Evolutionary conservation across 2,888 invertebrate genomes (phyloP).

Genomic region (Morpho deidamia): DNA sequence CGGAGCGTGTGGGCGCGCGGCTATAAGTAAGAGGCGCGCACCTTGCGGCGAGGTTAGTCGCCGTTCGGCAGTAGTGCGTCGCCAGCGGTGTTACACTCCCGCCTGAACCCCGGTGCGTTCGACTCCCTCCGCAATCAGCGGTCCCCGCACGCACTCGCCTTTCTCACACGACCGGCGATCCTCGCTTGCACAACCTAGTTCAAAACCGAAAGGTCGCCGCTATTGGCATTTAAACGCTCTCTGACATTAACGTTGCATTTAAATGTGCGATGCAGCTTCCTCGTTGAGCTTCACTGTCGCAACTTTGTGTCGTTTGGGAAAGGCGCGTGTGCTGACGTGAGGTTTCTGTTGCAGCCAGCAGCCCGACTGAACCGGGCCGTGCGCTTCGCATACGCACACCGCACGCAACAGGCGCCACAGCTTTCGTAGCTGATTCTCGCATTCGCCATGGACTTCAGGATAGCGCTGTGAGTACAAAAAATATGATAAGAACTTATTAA

Average conservation of each 20-base stretch:
- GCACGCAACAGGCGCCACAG: conserved; percentile 32
- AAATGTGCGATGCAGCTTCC: conserved; percentile 74
- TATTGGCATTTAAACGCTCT: conserved; percentile 77
- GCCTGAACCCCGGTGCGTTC: conserved; percentile 54
- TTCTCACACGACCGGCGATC: conserved; percentile 72
- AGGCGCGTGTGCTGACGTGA: conserved; percentile 71
- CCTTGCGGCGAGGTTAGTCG: conserved; percentile 75
- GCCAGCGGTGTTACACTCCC: conserved; percentile 53
- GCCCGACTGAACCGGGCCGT: conserved; percentile 55
- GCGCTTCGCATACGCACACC: conserved; percentile 36
- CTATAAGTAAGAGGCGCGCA: conserved; percentile 73
- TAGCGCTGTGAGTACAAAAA: conserved; percentile 59
- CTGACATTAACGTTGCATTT: conserved; percentile 77
- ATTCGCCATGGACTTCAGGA: conserved; percentile 56
- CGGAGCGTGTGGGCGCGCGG: conserved; percentile 53
- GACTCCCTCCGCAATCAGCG: conserved; percentile 38
- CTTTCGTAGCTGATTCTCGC: conserved; percentile 27
- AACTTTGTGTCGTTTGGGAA: conserved; percentile 69
- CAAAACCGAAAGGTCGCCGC: conserved; percentile 71
- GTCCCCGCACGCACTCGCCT: conserved; percentile 56
- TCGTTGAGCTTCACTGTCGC: conserved; percentile 73
- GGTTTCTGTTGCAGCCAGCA: conserved; percentile 69
- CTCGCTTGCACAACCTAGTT: conserved; percentile 70
- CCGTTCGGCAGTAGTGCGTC: conserved; percentile 65
- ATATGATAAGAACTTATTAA: no score